phyloP scores from a whole-genome alignment of 2,888 invertebrate genomes.

The Polia nebulosa region DNA sequence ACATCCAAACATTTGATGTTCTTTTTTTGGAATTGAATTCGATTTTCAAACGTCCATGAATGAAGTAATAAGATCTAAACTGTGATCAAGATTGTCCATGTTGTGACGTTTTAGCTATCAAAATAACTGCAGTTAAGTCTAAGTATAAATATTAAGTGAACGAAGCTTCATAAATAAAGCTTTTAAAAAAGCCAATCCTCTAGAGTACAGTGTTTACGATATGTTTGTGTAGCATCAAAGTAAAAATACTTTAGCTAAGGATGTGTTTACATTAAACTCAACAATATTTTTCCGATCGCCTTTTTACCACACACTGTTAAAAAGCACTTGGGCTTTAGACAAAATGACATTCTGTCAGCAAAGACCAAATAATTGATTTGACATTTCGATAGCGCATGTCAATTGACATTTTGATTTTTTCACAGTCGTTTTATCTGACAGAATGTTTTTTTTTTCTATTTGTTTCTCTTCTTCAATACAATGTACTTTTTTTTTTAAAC shows the following conservation, averaged over 20 bases:
- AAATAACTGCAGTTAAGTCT: background rate
- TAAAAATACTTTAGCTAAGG: conserved; percentile 31
- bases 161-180: background rate
- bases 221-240: conserved; percentile 34
- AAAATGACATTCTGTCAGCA: background rate
- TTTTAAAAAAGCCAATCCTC: background rate
- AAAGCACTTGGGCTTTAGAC: background rate
- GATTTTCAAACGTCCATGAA: conserved; percentile 1
- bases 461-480: no score
- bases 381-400: background rate
- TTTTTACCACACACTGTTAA: background rate
- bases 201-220: conserved; percentile 32
- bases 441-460: no score
- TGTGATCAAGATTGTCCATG: background rate
- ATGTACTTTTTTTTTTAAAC: no score
- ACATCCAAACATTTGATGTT: conserved; percentile 18
- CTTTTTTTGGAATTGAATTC: background rate
- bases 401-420: no score
- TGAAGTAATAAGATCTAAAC: background rate
- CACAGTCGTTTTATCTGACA: no score
- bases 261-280: conserved; percentile 40
- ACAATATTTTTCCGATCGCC: background rate
- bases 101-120: background rate
- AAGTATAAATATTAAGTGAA: conserved; percentile 5
- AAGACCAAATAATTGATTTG: no score